Evolutionary conservation across 2,888 invertebrate genomes (phyloP), one percentile per base, ranked within the genome.

Genomic region (Lapara coniferarum): DNA sequence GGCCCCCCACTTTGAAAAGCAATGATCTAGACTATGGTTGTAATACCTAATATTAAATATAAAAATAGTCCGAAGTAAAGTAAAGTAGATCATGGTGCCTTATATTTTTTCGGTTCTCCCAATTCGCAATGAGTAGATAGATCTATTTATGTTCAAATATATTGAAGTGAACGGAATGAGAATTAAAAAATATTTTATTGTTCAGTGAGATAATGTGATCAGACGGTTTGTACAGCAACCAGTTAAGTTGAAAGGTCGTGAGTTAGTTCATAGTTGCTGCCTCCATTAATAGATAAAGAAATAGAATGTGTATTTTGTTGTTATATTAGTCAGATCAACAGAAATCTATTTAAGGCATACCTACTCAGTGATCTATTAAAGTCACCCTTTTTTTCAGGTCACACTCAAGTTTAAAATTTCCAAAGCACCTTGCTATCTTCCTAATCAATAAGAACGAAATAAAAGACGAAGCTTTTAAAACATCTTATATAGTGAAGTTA

Each of bases 401-500:
- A 49, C 49, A 63, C 19, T 57, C 19, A 63, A 13, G 46, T 63
- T 63, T 16, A 49, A 63, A 69, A 75, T 73, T 72, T 72, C 73
- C 76, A 77, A 78, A 81, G 81, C 37, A 77, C 80, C 77, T 78
- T 75, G 75, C 78, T 82, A 78, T 78, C 76, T 78, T 25, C 76
- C 78, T 85, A 84, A 86, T 81, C 84, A 85, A 77, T 88, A 86
- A 87, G 85, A 79, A 82, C 78, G 80, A 80, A 79, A 83, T 83
- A 82, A 83, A 82, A 59, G 59, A 68, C 70, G 66, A 75, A 81
- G 80, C 75, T 78, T 77, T 83, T 85, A 87, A 81, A 78, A 82
- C 83, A 82, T 80, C 80, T 80, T 85, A 85, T 85, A 85, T 88
- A 88, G 86, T 86, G 83, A 88, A 87, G 85, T 88, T 85, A 89